A percentile compares a stretch with the other conserved stretches of the same genome.
Conservation (phyloP, 2,113 vertebrate genomes). For the Salvelinus sp. region DNA sequence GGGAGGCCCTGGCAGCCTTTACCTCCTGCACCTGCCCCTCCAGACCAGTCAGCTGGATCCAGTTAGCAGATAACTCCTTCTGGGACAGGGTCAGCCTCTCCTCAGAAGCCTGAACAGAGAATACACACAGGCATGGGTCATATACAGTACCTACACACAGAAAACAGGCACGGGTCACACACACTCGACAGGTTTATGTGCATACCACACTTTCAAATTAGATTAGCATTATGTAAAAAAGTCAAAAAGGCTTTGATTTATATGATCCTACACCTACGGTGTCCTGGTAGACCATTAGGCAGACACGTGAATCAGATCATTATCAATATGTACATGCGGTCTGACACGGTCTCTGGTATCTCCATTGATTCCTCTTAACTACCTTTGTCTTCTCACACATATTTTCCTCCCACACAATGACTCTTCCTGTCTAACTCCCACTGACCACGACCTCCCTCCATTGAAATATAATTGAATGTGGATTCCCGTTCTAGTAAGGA, state of each 20-base stretch:
- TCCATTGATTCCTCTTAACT: background rate
- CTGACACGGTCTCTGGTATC: background rate
- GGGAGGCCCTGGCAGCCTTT: slow-evolving; percentile 62
- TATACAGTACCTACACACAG: background rate
- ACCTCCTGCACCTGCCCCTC: slow-evolving; percentile 85
- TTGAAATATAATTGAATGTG: background rate
- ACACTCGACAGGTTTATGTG: background rate
- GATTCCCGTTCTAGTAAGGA: background rate
- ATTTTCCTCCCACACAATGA: background rate
- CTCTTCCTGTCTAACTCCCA: background rate
- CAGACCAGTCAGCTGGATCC: slow-evolving; percentile 79
- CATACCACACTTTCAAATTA: background rate
- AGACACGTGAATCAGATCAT: background rate
- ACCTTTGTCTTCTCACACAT: background rate
- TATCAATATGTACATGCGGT: background rate
- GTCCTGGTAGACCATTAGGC: background rate
- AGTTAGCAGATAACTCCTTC: slow-evolving; percentile 88
- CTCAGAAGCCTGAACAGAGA: slow-evolving; percentile 76
- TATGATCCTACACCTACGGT: background rate
- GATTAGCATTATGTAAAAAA: background rate
- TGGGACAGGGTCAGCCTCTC: slow-evolving; percentile 86
- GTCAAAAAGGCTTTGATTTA: background rate
- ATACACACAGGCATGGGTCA: background rate
- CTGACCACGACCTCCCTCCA: background rate
- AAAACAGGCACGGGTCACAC: background rate